Conservation (phyloP, 2,113 vertebrate genomes). For the Bufo bufo region DNA sequence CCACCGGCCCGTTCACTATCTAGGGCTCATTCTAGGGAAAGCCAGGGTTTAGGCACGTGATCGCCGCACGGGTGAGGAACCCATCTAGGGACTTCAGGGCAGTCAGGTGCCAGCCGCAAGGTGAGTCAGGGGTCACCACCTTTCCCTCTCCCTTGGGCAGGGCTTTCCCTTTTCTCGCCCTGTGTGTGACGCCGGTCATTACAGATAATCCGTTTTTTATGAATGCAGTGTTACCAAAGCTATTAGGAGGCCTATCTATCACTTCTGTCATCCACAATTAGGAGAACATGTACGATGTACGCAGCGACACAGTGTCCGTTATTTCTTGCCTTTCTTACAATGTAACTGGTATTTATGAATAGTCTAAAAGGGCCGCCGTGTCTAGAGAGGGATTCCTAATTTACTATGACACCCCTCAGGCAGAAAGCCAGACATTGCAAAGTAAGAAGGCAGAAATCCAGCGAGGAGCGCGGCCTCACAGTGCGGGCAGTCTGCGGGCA, state of each 20-base stretch:
- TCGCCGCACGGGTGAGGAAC: too few relatives aligned
- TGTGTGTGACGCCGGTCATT: too few relatives aligned
- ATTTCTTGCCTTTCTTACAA: neutral
- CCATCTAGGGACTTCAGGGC: too few relatives aligned
- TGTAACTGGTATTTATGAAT: slow-evolving; percentile 13
- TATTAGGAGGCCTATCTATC: neutral
- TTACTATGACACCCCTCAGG: slow-evolving; percentile 46
- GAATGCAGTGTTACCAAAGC: neutral
- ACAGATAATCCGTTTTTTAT: neutral
- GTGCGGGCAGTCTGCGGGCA: slow-evolving; percentile 31
- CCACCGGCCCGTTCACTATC: too few relatives aligned
- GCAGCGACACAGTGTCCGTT: neutral
- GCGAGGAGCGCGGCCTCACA: slow-evolving; percentile 20
- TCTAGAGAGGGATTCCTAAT: slow-evolving; percentile 34
- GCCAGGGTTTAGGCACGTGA: too few relatives aligned
- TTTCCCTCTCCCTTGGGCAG: too few relatives aligned
- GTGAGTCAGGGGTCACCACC: too few relatives aligned
- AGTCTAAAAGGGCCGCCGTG: slow-evolving; percentile 7
- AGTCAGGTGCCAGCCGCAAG: too few relatives aligned
- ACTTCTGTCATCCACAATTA: too few relatives aligned
- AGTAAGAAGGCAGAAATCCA: slow-evolving; percentile 23
- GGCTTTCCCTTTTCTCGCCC: too few relatives aligned
- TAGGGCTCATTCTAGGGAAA: too few relatives aligned
- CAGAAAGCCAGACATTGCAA: slow-evolving; percentile 36
- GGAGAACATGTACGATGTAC: neutral